These are phyloP conservation scores for Brachyhypopomus gauderio DNA, from an alignment of 2,113 vertebrate genomes.

Conservation along the genomic window DNA sequence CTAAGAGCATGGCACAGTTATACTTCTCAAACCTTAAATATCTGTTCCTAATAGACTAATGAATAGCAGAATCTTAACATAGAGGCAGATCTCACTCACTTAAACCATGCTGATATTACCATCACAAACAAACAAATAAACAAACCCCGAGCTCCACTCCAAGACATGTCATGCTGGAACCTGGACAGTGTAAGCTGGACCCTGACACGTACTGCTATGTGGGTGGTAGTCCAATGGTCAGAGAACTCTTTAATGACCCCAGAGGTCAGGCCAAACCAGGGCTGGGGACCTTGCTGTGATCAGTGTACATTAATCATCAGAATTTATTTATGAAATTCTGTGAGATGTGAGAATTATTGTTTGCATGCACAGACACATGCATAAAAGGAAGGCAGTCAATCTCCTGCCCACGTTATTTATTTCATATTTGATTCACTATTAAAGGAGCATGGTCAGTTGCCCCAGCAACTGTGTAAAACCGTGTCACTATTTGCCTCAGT, in stretches of 20 bases:
- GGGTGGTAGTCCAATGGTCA: background rate
- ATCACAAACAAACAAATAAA: background rate
- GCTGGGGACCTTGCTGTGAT: background rate
- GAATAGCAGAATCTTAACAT: no score
- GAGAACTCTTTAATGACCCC: background rate
- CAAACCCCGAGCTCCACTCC: background rate
- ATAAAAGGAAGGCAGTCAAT: background rate
- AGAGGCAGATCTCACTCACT: no score
- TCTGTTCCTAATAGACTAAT: no score
- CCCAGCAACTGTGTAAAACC: no score
- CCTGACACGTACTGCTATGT: background rate
- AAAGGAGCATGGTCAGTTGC: background rate
- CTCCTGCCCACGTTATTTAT: background rate
- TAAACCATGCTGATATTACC: no score
- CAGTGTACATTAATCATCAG: background rate
- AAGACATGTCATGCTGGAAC: background rate
- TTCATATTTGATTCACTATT: background rate
- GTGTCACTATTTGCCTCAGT: no score
- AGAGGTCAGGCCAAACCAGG: background rate
- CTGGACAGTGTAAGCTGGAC: background rate
- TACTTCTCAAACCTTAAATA: no score
- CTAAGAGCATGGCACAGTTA: no score
- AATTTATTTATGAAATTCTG: background rate
- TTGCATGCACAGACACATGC: background rate
- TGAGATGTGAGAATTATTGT: background rate